Evolutionary conservation across 2,113 vertebrate genomes (phyloP).

Genomic region (Chrysemys picta): DNA sequence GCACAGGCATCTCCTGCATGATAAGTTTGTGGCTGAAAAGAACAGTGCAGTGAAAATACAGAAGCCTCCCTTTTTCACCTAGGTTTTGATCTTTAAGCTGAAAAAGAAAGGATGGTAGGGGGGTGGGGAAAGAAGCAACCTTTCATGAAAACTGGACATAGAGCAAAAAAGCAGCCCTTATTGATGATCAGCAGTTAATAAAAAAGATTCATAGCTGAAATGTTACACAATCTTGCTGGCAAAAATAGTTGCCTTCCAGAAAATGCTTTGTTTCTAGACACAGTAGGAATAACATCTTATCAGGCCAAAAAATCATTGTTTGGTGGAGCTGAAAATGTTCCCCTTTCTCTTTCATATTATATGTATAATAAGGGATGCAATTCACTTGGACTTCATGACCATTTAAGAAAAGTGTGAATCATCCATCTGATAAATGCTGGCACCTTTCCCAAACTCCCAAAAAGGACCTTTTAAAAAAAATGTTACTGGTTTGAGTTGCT

Average conservation of each 20-base stretch:
- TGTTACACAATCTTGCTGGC: not conserved
- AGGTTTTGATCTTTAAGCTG: constrained; percentile 26
- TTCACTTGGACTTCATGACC: constrained; percentile 13
- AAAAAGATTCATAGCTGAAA: not conserved
- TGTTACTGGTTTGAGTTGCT: constrained; percentile 20
- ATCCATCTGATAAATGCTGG: constrained; percentile 5
- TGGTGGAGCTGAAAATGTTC: not conserved
- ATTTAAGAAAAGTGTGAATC: constrained; percentile 44
- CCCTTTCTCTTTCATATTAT: not conserved
- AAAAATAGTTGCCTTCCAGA: not conserved
- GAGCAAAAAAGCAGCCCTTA: not conserved
- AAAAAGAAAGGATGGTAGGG: not conserved
- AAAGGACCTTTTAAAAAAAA: constrained; percentile 64
- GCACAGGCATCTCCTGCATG: constrained; percentile 68
- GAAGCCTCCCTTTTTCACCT: constrained; percentile 27
- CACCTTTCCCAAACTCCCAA: constrained; percentile 56
- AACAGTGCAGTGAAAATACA: constrained; percentile 51
- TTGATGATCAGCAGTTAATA: not conserved
- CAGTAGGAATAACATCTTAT: not conserved
- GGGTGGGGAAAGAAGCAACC: not conserved
- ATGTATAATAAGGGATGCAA: constrained; percentile 2
- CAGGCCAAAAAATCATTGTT: not conserved
- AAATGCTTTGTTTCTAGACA: not conserved
- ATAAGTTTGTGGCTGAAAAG: constrained; percentile 59
- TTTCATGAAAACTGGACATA: not conserved